Evolutionary conservation across 2,113 vertebrate species (phyloP), one percentile per base, ranked within the genome.

Genomic region (Corythornis madagascariensis): DNA sequence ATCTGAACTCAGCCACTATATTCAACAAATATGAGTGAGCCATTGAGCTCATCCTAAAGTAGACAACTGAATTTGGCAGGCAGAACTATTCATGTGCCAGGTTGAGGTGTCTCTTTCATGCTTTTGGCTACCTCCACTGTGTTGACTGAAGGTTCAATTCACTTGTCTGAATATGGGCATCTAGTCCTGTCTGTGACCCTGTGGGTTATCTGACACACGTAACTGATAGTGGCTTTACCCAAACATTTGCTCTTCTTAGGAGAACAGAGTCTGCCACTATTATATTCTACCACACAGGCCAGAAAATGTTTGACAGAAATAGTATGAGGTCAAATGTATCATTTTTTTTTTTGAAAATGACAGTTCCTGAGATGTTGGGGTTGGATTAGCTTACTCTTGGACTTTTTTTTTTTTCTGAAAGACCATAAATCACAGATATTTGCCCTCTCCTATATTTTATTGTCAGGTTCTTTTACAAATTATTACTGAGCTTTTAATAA

Each of bases 31-130:
- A 16, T 7, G 20, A 72, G 29, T 0, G 3, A 83, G 50, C 24
- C 28, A 25, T 1, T 61, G 69, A 83, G 60, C 42, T 42, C 55
- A 53, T 6, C n/a, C 35, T 43, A 16, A 20, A 35, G 79, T 7
- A 73, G 45, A 73, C 25, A 47, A 42, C 8, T 3, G 7, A 11
- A 52, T 12, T 16, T 69, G 60, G 35, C 48, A 0, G 1, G 50
- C 48, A 43, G 43, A 56, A 40, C 29, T 57, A 67, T 75, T 33
- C 12, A 7, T 0, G 0, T 28, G 53, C 25, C 59, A 38, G 40
- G 16, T 7, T 13, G 14, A 1, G 1, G 24, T 10, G 4, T 25
- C 15, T 38, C 28, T 25, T 48, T 0, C 43, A 2, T 0, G 0
- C 25, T 60, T 8, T 18, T 19, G 14, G 33, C 17, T 66, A 22